These are phyloP conservation scores for Ectropis crepuscularia DNA, from an alignment of 2,888 invertebrate genomes.

Conservation along the genomic window DNA sequence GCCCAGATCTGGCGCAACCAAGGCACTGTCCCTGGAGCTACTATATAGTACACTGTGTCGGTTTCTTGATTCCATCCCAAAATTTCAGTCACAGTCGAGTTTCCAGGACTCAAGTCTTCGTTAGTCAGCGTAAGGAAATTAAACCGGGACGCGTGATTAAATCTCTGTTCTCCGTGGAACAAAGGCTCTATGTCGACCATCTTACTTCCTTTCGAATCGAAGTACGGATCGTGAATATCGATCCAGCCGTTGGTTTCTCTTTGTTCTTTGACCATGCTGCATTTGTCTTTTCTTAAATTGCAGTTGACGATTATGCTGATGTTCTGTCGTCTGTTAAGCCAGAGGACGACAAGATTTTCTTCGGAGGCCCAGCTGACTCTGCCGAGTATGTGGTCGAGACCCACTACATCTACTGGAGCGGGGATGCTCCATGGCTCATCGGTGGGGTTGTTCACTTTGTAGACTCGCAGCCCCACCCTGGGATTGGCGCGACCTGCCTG, in stretches of 20 bases:
- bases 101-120: slow-evolving; percentile 82
- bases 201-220: slow-evolving; percentile 71
- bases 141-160: slow-evolving; percentile 70
- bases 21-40: slow-evolving; percentile 86
- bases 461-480: slow-evolving; percentile 87
- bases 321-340: slow-evolving; percentile 95
- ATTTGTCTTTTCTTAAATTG: slow-evolving; percentile 68
- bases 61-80: slow-evolving; percentile 86
- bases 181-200: slow-evolving; percentile 74
- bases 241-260: slow-evolving; percentile 89
- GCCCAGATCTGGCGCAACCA: slow-evolving; percentile 88
- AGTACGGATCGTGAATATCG: slow-evolving; percentile 83
- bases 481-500: slow-evolving; percentile 91
- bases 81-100: slow-evolving; percentile 85
- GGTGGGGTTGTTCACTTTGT: slow-evolving; percentile 69
- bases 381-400: slow-evolving; percentile 87
- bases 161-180: slow-evolving; percentile 69
- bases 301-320: slow-evolving; percentile 86
- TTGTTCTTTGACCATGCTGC: slow-evolving; percentile 70
- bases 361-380: slow-evolving; percentile 90
- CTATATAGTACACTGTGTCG: slow-evolving; percentile 87
- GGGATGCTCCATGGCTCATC: slow-evolving; percentile 69
- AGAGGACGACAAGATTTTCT: slow-evolving; percentile 88
- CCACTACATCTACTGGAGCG: slow-evolving; percentile 82
- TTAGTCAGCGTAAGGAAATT: slow-evolving; percentile 61